phyloP scores from a whole-genome alignment of 1,140 invertebrate genomes.

The Meloidogyne floridensis region DNA sequence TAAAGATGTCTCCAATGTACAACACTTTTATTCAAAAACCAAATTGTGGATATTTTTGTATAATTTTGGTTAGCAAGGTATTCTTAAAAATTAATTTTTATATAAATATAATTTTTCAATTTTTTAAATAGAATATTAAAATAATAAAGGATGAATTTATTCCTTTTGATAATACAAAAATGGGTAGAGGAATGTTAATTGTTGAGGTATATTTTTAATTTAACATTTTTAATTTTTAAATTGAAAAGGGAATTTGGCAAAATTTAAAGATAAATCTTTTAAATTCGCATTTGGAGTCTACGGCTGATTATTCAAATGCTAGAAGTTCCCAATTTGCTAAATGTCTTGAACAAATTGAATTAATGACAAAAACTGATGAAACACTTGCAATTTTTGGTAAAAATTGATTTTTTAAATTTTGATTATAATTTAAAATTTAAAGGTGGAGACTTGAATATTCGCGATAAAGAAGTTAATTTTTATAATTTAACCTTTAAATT shows the following conservation, averaged over 20 bases:
- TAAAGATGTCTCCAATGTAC: conserved; percentile 39
- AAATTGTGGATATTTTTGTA: conserved; percentile 49
- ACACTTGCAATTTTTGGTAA: conserved; percentile 39
- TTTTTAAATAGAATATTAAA: conserved; percentile 42
- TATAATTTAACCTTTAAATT: neutral
- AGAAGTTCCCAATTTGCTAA: conserved; percentile 45
- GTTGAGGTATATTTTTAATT: conserved; percentile 63
- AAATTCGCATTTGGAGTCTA: conserved; percentile 58
- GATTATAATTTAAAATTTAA: neutral
- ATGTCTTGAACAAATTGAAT: conserved; percentile 50
- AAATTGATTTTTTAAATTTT: conserved; percentile 3
- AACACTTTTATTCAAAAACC: conserved; percentile 45
- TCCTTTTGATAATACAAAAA: conserved; percentile 45
- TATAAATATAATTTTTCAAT: neutral
- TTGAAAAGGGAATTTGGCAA: conserved; percentile 37
- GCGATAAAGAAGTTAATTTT: conserved; percentile 44
- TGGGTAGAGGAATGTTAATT: conserved; percentile 50
- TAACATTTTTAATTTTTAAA: neutral
- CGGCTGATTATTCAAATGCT: conserved; percentile 35
- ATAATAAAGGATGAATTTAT: conserved; percentile 46
- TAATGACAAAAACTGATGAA: conserved; percentile 8
- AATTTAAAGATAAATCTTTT: conserved; percentile 46
- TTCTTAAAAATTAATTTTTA: neutral
- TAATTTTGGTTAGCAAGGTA: conserved; percentile 47
- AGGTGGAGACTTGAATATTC: conserved; percentile 44